These are phyloP conservation scores for Physella acuta DNA, from an alignment of 1,140 invertebrate species.

Conservation along the genomic window DNA sequence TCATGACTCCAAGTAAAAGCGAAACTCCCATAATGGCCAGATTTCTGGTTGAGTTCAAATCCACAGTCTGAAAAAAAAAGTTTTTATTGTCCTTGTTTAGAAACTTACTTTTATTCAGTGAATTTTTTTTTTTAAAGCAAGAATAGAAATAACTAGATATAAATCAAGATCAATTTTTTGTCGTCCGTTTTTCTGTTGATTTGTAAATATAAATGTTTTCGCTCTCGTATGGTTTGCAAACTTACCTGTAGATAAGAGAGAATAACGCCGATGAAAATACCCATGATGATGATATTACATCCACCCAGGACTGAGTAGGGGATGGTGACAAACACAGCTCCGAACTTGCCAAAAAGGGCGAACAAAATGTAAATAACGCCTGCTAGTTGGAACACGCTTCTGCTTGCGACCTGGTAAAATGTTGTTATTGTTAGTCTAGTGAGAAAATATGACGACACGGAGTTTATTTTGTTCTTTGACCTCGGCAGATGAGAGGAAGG, in stretches of 20 bases:
- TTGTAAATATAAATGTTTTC: too few relatives aligned
- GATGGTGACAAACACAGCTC: conserved; percentile 83
- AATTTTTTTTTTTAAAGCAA: neutral
- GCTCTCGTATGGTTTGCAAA: too few relatives aligned
- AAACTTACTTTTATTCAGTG: neutral
- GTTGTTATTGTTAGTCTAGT: neutral
- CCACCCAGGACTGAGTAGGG: conserved; percentile 83
- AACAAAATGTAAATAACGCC: conserved; percentile 72
- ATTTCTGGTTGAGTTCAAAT: conserved; percentile 73
- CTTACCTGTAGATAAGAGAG: conserved; percentile 37
- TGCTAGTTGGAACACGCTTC: conserved; percentile 67
- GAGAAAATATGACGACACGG: neutral
- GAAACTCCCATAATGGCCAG: conserved; percentile 84
- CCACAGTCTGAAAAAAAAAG: conserved; percentile 18
- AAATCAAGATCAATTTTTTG: too few relatives aligned
- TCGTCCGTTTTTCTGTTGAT: too few relatives aligned
- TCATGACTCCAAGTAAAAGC: conserved; percentile 77
- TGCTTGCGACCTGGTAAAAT: conserved; percentile 38
- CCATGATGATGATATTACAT: conserved; percentile 84
- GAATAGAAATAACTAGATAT: neutral
- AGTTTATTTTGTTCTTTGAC: too few relatives aligned
- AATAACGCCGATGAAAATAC: conserved; percentile 41
- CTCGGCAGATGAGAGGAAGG: too few relatives aligned
- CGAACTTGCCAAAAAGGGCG: conserved; percentile 74
- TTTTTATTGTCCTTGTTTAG: neutral